A percentile compares a stretch with the other conserved stretches of the same genome.
Evolutionary conservation across 2,797 vertebrate genomes (phyloP).

Genomic region (Cichlasoma orientale): DNA sequence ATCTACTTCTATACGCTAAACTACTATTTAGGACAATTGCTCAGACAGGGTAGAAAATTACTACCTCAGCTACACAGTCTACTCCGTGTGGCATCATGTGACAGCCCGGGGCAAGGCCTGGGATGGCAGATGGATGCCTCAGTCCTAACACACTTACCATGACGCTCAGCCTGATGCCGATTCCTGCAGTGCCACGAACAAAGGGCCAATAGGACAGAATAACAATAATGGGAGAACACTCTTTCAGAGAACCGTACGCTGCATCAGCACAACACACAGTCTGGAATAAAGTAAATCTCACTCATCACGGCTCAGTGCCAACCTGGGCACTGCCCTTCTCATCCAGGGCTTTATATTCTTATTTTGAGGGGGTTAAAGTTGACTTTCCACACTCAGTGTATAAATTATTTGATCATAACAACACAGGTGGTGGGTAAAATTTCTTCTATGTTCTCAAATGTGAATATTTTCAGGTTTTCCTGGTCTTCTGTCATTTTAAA

Average conservation of each 20-base stretch:
- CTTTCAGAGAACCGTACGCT: constrained; percentile 52
- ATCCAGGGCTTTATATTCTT: background rate
- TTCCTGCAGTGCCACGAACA: constrained; percentile 67
- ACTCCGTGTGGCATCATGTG: constrained; percentile 45
- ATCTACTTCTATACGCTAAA: constrained; percentile 18
- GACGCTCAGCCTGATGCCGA: constrained; percentile 70
- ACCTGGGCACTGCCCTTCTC: background rate
- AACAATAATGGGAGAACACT: constrained; percentile 54
- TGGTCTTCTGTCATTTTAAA: background rate
- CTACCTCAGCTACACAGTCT: constrained; percentile 39
- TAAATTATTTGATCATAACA: background rate
- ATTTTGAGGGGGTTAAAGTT: background rate
- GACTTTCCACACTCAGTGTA: background rate
- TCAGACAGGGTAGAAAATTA: constrained; percentile 1
- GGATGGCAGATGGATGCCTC: constrained; percentile 45
- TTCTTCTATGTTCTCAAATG: background rate
- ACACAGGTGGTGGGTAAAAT: too few relatives aligned
- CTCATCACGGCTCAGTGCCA: background rate
- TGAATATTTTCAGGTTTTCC: background rate
- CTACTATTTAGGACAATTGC: background rate
- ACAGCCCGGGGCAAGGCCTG: constrained; percentile 32
- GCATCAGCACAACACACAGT: constrained; percentile 51
- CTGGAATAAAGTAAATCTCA: constrained; percentile 2
- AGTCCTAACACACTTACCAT: constrained; percentile 70
- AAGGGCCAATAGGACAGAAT: constrained; percentile 61